Base-by-base conservation (phyloP, 2,888 invertebrate genomes). In the Loripinus fragilis region DNA sequence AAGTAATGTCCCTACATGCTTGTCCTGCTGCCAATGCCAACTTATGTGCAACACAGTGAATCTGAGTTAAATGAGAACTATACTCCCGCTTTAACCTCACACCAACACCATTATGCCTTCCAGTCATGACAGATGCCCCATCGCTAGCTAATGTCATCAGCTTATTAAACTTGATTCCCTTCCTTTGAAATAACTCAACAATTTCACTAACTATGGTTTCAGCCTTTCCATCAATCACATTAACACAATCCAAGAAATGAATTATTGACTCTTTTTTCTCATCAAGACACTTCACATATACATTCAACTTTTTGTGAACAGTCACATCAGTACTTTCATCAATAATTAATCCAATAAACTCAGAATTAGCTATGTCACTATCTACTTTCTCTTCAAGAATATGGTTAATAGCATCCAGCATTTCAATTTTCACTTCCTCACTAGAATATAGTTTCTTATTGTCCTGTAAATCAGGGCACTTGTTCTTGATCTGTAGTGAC, bases 41-140 rank as follows among this genome's bases (percentile, higher is more conserved):
- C 23, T 66, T 71, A 42, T 84, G 78, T 0, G 78, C 75, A 25
- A 80, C 73, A 68, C 80, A 83, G 41, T 83, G 80, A 12, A 78
- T 42, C 41, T 79, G 81, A 2, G 78, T 65, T 28, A 81, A 30
- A 3, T 33, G 15, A 30, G 73, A 73, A 28, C 33, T 71, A n/a
- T n/a, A n/a, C n/a, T 52, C 5, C 15, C 69, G 17, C 7, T 66
- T n/a, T 12, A 78, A 35, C 28, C 10, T 38, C 0, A 64, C 80
- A 45, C 80, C 78, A 41, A 83, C 78, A 38, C 80, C 71, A 69
- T 30, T 69, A 0, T 48, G 42, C 17, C 33, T 52, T 12, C 82
- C 82, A 1, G 66, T 75, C 79, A 82, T 83, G 0, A 83, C 78
- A 23, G 66, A 30, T 1, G 76, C 79, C 41, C 84, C 75, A 73